These are phyloP conservation scores for Ceraclea dissimilis DNA, from an alignment of 2,888 invertebrate genomes.

Conservation along the genomic window DNA sequence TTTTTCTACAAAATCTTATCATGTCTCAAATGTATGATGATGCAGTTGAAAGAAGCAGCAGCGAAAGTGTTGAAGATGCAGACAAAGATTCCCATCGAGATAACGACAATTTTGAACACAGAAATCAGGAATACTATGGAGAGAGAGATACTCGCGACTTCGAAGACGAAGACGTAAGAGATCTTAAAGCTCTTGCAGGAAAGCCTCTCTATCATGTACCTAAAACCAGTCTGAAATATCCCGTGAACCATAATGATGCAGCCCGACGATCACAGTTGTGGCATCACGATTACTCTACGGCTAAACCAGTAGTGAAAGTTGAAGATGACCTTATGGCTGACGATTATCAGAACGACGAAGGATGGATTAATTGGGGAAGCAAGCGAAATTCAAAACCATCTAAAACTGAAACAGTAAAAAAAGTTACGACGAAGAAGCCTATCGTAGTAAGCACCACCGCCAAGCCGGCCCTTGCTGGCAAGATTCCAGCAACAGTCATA, in stretches of 20 bases:
- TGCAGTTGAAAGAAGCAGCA: slow-evolving; percentile 44
- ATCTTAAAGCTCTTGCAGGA: slow-evolving; percentile 54
- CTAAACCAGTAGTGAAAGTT: slow-evolving; percentile 12
- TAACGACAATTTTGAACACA: slow-evolving; percentile 22
- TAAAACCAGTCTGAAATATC: slow-evolving; percentile 37
- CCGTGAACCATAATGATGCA: slow-evolving; percentile 24
- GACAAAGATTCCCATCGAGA: slow-evolving; percentile 12
- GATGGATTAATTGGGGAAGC: slow-evolving; percentile 39
- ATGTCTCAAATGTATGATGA: slow-evolving; percentile 59
- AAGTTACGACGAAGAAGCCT: slow-evolving; percentile 17
- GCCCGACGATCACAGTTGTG: slow-evolving; percentile 13
- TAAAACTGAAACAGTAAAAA: slow-evolving; percentile 10
- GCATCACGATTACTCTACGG: slow-evolving; percentile 28
- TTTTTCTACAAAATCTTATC: slow-evolving; percentile 60
- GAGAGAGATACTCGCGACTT: slow-evolving; percentile 32
- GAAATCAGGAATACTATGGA: slow-evolving; percentile 23
- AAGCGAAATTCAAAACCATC: slow-evolving; percentile 32
- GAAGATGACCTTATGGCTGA: slow-evolving; percentile 25
- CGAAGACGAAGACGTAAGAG: slow-evolving; percentile 60
- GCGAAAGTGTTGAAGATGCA: slow-evolving; percentile 36
- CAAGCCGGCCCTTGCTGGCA: slow-evolving; percentile 1
- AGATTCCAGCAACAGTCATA: slow-evolving; percentile 23
- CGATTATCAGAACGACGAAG: slow-evolving; percentile 43
- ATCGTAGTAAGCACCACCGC: slow-evolving; percentile 25
- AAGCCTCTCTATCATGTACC: slow-evolving; percentile 47